Conservation (phyloP, 1,140 invertebrate genomes). For the Aphelinus certus region DNA sequence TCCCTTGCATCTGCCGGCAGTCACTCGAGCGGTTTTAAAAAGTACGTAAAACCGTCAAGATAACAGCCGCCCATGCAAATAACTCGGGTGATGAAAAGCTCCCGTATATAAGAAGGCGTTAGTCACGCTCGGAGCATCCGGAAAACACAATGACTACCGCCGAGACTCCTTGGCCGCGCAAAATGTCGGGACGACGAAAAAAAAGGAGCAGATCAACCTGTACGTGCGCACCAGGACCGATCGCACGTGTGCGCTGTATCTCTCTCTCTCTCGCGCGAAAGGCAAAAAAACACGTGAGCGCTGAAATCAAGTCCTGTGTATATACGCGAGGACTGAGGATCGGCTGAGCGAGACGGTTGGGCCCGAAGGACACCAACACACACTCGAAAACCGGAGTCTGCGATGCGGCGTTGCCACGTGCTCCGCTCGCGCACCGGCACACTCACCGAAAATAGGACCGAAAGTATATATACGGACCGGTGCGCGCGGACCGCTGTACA, state of each 20-base stretch:
- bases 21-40: not conserved
- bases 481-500: not conserved
- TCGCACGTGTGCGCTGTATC: not conserved
- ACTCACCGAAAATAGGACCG: constrained; percentile 13
- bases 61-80: not conserved
- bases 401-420: constrained; percentile 37
- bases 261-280: not conserved
- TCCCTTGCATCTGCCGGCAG: too few relatives aligned
- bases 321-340: not conserved
- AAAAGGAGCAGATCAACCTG: not conserved
- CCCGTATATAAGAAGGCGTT: too few relatives aligned
- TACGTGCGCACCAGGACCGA: not conserved
- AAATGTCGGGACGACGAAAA: too few relatives aligned
- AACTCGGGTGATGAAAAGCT: too few relatives aligned
- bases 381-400: constrained; percentile 33
- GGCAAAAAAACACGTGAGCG: not conserved
- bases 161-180: too few relatives aligned
- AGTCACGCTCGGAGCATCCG: not conserved
- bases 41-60: not conserved
- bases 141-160: not conserved
- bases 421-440: not conserved
- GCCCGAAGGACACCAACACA: constrained; percentile 22
- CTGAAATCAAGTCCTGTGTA: constrained; percentile 14
- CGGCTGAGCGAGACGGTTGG: constrained; percentile 23
- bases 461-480: not conserved